These are phyloP conservation scores for Plumapathes pennacea DNA, from an alignment of 92 coral and sea anemone genomes.

Conservation along the genomic window DNA sequence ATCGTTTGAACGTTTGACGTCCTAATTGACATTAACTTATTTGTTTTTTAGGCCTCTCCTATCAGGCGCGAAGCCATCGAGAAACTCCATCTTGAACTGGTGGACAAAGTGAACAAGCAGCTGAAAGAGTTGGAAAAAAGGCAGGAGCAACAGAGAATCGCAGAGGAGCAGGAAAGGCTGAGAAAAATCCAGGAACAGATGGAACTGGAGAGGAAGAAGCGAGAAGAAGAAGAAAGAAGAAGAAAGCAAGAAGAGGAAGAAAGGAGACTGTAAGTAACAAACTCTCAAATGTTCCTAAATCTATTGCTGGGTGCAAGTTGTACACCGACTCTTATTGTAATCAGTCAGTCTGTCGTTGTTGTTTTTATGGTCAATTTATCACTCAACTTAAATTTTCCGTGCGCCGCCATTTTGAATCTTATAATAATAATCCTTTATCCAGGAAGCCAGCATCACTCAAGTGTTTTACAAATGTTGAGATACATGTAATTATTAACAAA, in stretches of 20 bases:
- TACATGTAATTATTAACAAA: too few relatives aligned
- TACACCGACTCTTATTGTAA: neutral
- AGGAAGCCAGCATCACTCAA: too few relatives aligned
- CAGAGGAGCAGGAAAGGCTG: conserved; percentile 89
- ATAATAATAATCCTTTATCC: too few relatives aligned
- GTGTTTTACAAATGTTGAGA: too few relatives aligned
- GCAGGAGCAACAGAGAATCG: conserved; percentile 83
- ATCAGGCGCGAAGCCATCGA: conserved; percentile 80
- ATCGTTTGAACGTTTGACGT: too few relatives aligned
- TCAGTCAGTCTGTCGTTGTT: too few relatives aligned
- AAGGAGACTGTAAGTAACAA: conserved; percentile 58
- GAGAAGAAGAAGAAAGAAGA: conserved; percentile 95
- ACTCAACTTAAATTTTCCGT: neutral
- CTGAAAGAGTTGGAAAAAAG: conserved; percentile 75
- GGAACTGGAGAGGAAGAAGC: conserved; percentile 86
- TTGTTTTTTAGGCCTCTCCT: conserved; percentile 59
- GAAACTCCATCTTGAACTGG: conserved; percentile 62
- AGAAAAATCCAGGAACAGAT: conserved; percentile 93
- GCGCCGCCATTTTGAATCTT: too few relatives aligned
- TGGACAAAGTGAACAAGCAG: conserved; percentile 71
- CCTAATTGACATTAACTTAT: too few relatives aligned
- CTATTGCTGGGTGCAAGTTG: too few relatives aligned
- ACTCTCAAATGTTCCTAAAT: too few relatives aligned
- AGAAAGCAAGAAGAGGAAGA: conserved; percentile 90
- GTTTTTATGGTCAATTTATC: neutral